Evolutionary conservation across 2,888 invertebrate genomes (phyloP).

Genomic region (Morinoia aosen): DNA sequence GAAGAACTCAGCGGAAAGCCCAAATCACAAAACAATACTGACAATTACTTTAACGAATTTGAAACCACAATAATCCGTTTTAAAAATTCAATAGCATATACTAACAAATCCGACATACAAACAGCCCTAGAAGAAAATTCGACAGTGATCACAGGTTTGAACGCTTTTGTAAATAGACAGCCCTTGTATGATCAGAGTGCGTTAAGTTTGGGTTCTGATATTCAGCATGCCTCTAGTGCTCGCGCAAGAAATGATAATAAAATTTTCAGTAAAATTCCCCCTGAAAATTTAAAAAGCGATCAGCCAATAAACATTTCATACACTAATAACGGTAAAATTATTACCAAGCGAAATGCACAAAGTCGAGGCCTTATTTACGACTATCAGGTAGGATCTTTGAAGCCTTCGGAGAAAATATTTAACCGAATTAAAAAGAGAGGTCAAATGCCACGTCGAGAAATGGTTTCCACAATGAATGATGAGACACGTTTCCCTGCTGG

Average conservation of each 20-base stretch:
- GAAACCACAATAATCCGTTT: not conserved
- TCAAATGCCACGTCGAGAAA: not conserved
- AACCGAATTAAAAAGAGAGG: not conserved
- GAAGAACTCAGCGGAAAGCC: not conserved
- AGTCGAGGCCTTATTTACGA: not conserved
- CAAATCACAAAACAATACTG: not conserved
- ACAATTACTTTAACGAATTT: not conserved
- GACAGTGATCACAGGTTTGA: conserved; percentile 20
- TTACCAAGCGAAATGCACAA: not conserved
- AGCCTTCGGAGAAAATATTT: not conserved
- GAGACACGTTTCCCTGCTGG: not conserved
- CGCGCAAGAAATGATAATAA: not conserved
- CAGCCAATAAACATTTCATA: not conserved
- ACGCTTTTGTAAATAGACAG: conserved; percentile 45
- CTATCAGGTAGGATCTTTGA: not conserved
- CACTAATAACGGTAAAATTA: not conserved
- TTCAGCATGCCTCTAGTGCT: not conserved
- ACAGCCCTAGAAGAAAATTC: not conserved
- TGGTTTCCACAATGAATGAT: not conserved
- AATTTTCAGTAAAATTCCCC: not conserved
- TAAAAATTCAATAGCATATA: not conserved
- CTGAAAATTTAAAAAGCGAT: not conserved
- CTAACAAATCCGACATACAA: conserved; percentile 22
- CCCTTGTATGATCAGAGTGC: not conserved
- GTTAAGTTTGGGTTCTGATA: not conserved